Conservation (phyloP, 2,113 vertebrate species). For the Poicephalus meyeri region DNA sequence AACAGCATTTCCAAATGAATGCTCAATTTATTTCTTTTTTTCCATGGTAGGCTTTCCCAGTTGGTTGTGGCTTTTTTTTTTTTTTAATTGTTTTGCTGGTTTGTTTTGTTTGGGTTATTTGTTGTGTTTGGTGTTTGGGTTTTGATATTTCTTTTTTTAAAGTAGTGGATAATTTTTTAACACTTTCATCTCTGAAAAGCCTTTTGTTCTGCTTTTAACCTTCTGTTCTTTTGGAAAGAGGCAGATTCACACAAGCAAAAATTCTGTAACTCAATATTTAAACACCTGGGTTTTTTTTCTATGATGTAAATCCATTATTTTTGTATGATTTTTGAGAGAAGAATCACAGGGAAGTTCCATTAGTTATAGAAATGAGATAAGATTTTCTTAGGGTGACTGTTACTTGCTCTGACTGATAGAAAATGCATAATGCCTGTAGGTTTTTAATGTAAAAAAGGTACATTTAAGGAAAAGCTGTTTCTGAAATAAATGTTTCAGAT, state of each 20-base stretch:
- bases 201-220: neutral
- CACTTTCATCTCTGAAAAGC: neutral
- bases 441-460: neutral
- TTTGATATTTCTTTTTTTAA: neutral
- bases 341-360: neutral
- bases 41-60: fast-evolving
- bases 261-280: neutral
- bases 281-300: neutral
- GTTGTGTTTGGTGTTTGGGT: neutral
- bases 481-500: neutral
- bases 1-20: neutral
- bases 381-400: neutral
- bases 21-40: neutral
- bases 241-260: neutral
- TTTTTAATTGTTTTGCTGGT: too few species aligned
- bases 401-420: neutral
- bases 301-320: neutral
- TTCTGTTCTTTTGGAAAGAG: neutral
- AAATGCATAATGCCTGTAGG: neutral
- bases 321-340: neutral
- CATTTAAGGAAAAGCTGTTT: neutral
- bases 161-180: neutral
- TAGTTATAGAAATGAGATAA: neutral
- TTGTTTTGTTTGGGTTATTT: neutral
- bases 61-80: neutral